These are phyloP conservation scores for Diloba caeruleocephala DNA, from an alignment of 2,888 invertebrate species.

Conservation along the genomic window DNA sequence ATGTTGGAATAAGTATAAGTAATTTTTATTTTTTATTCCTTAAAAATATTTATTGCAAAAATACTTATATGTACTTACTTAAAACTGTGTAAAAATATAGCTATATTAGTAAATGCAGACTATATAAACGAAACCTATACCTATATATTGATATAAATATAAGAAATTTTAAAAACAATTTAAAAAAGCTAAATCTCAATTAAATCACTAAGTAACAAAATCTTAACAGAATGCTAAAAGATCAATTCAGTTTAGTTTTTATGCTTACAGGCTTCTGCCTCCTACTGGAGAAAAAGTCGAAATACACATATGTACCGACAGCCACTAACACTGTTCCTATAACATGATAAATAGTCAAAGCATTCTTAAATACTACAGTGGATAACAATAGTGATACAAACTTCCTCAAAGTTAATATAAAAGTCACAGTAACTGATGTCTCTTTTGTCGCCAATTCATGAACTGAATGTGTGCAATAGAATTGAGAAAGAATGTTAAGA, in stretches of 20 bases:
- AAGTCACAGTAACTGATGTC: conserved; percentile 79
- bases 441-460: conserved; percentile 80
- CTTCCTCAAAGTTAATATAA: conserved; percentile 81
- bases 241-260: conserved; percentile 55
- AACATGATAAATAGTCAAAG: conserved; percentile 75
- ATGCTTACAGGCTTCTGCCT: conserved; percentile 73
- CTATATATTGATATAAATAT: conserved; percentile 6
- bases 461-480: conserved; percentile 79
- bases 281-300: conserved; percentile 73
- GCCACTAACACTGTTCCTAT: conserved; percentile 76
- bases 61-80: background rate
- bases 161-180: conserved; percentile 12
- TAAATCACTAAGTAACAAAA: background rate
- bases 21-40: conserved; percentile 16
- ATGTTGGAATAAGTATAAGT: conserved; percentile 34
- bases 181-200: conserved; percentile 7
- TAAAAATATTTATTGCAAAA: conserved; percentile 6
- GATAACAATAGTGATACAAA: conserved; percentile 80
- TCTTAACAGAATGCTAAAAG: too few species aligned
- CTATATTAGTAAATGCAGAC: conserved; percentile 19
- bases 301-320: conserved; percentile 80
- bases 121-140: conserved; percentile 5
- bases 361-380: conserved; percentile 81
- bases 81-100: conserved; percentile 7
- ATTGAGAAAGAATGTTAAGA: conserved; percentile 75